A percentile compares a stretch with the other conserved stretches of the same genome.
These are phyloP conservation scores for Agrochola macilenta DNA, from an alignment of 2,888 invertebrate genomes.

Conservation along the genomic window DNA sequence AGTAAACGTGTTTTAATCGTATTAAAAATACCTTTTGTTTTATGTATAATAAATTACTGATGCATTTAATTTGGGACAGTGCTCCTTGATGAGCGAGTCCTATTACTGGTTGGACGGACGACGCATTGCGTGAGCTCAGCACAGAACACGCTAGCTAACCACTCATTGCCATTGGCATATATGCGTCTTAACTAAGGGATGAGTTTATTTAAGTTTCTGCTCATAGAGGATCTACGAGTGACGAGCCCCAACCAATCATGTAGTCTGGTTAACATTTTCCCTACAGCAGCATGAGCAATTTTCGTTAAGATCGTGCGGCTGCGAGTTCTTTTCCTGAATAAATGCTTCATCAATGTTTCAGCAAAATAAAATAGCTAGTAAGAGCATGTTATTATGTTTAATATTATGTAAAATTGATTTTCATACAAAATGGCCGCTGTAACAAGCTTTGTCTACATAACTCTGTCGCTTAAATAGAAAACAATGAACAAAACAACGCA, in stretches of 20 bases:
- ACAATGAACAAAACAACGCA: conserved; percentile 65
- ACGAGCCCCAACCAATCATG: background rate
- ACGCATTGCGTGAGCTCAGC: no score
- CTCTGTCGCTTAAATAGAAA: conserved; percentile 60
- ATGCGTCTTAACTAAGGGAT: background rate
- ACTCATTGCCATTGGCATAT: no score
- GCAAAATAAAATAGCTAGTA: conserved; percentile 16
- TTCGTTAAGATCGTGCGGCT: background rate
- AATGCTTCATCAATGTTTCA: conserved; percentile 26
- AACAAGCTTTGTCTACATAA: conserved; percentile 67
- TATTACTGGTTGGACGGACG: no score
- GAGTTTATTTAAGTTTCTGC: no score
- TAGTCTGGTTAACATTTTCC: background rate
- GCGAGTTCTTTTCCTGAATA: background rate
- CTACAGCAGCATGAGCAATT: background rate
- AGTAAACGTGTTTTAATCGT: no score
- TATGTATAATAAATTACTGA: no score
- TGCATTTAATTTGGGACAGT: no score
- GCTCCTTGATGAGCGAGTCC: no score
- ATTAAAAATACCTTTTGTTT: no score
- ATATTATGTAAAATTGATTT: conserved; percentile 63
- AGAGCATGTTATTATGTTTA: conserved; percentile 60
- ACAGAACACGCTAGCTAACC: no score
- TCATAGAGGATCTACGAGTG: background rate
- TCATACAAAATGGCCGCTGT: conserved; percentile 64